Conservation (phyloP, 2,113 vertebrate genomes). For the Orcinus orca region DNA sequence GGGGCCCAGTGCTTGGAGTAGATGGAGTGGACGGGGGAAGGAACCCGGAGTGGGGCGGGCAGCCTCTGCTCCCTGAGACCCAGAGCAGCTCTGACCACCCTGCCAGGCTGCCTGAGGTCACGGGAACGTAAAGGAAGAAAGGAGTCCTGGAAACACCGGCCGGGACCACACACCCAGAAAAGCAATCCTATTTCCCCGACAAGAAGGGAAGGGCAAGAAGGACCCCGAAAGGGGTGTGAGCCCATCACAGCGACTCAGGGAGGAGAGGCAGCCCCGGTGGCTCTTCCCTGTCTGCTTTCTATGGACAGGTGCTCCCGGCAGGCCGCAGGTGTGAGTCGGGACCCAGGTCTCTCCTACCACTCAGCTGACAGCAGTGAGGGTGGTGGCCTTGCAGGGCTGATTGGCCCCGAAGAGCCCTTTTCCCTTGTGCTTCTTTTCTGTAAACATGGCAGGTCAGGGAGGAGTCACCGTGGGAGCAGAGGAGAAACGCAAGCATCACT, state of each 20-base stretch:
- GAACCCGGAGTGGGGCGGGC: background rate
- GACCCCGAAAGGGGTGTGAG: background rate
- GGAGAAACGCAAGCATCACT: background rate
- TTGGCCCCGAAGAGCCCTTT: background rate
- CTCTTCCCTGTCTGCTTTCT: background rate
- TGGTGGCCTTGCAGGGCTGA: background rate
- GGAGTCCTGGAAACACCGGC: background rate
- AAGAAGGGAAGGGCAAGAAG: background rate
- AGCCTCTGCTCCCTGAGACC: background rate
- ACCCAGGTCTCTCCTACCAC: background rate
- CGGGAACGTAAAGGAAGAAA: background rate
- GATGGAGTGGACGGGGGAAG: background rate
- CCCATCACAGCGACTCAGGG: background rate
- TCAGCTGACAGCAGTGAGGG: background rate
- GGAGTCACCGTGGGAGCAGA: background rate
- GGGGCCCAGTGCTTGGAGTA: accelerated
- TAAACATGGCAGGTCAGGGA: background rate
- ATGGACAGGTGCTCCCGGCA: background rate
- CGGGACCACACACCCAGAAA: background rate
- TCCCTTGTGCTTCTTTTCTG: background rate
- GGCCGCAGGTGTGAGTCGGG: background rate
- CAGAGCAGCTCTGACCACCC: background rate
- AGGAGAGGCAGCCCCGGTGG: background rate
- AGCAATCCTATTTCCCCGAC: background rate
- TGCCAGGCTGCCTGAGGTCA: background rate